Evolutionary conservation across 2,888 invertebrate species (phyloP).

Genomic region (Rutpela maculata): DNA sequence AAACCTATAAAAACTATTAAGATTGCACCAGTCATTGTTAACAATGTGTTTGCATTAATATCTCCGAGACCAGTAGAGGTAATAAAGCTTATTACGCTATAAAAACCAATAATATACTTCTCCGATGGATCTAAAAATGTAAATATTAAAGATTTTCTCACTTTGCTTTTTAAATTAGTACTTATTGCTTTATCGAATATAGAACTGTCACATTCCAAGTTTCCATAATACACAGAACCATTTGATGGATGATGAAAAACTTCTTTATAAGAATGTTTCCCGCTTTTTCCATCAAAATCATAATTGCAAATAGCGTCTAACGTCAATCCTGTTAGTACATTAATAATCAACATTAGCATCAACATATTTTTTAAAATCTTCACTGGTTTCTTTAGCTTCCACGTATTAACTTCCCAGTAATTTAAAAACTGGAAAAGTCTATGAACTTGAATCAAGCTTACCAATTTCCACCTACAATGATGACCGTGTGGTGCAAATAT

Average conservation of each 20-base stretch:
- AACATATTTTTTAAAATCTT: conserved; percentile 35
- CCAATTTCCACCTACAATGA: conserved; percentile 40
- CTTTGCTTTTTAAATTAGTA: background rate
- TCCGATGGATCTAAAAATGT: conserved; percentile 38
- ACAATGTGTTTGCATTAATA: conserved; percentile 21
- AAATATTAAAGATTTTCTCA: background rate
- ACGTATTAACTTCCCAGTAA: conserved; percentile 38
- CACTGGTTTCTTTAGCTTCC: conserved; percentile 21
- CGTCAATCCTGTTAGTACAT: conserved; percentile 40
- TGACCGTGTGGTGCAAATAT: conserved; percentile 28
- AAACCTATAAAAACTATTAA: conserved; percentile 43
- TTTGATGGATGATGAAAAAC: conserved; percentile 6
- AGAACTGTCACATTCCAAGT: conserved; percentile 30
- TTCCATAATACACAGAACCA: background rate
- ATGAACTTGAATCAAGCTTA: conserved; percentile 45
- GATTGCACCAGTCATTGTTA: conserved; percentile 26
- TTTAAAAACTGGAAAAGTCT: conserved; percentile 44
- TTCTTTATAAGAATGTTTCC: background rate
- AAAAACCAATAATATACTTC: conserved; percentile 39
- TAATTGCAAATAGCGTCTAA: conserved; percentile 29
- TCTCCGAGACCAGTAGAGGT: conserved; percentile 45
- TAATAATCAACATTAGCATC: conserved; percentile 29
- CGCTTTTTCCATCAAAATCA: conserved; percentile 2
- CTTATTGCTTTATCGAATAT: conserved; percentile 26
- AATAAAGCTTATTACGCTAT: conserved; percentile 41